phyloP scores from a whole-genome alignment of 2,113 vertebrate genomes.

The Xiphias gladius region DNA sequence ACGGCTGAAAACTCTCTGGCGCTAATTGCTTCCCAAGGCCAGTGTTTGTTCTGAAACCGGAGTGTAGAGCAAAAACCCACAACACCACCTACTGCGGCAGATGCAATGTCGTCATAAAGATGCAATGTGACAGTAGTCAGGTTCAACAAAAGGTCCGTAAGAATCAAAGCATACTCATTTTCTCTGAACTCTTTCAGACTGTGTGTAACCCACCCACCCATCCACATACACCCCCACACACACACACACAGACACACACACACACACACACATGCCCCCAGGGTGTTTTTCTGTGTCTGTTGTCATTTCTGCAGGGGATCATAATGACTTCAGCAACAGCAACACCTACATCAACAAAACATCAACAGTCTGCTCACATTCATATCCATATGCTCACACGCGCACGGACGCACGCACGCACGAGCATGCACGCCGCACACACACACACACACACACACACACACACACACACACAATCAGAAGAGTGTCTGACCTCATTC shows the following conservation, averaged over 20 bases:
- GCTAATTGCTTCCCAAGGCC: not conserved
- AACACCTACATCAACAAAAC: conserved; percentile 66
- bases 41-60: not conserved
- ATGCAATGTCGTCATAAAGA: not conserved
- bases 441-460: conserved; percentile 18
- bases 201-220: too few relatives aligned
- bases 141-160: not conserved
- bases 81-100: not conserved
- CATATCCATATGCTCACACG: conserved; percentile 47
- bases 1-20: not conserved
- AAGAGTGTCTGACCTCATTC: conserved; percentile 66
- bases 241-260: conserved; percentile 6
- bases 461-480: conserved; percentile 16
- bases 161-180: not conserved
- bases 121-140: not conserved
- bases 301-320: conserved; percentile 60
- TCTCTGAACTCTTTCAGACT: conserved; percentile 1
- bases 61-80: not conserved
- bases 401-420: conserved; percentile 10
- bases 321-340: conserved; percentile 69
- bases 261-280: conserved; percentile 3
- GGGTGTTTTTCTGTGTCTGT: conserved; percentile 54
- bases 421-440: not conserved
- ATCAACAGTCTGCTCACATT: conserved; percentile 59
- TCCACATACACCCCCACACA: not conserved